These are phyloP conservation scores for Drosophila subobscura DNA, from an alignment of 1,140 invertebrate genomes.

Conservation along the genomic window DNA sequence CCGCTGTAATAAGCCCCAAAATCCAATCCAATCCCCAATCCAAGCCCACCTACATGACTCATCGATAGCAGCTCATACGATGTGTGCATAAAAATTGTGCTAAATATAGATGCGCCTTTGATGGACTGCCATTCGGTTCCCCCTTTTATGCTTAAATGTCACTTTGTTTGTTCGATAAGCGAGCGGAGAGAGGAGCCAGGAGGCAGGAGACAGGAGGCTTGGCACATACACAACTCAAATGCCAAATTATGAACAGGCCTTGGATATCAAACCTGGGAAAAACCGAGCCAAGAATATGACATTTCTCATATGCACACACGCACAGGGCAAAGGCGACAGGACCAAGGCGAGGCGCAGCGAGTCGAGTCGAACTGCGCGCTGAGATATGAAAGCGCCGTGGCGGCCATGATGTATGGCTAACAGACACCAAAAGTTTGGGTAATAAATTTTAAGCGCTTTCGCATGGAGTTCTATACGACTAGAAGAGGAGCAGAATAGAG, in stretches of 20 bases:
- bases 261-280: slow-evolving; percentile 7
- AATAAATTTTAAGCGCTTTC: slow-evolving; percentile 79
- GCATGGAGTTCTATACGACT: slow-evolving; percentile 30
- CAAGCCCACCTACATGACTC: slow-evolving; percentile 34
- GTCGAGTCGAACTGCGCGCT: slow-evolving; percentile 34
- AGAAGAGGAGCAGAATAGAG: slow-evolving; percentile 3
- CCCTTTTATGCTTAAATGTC: slow-evolving; percentile 68
- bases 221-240: slow-evolving; percentile 31
- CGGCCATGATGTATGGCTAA: slow-evolving; percentile 70
- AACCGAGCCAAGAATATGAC: slow-evolving; percentile 40
- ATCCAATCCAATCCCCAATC: slow-evolving; percentile 4
- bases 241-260: slow-evolving; percentile 55
- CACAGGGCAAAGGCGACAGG: slow-evolving; percentile 36
- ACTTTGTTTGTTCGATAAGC: slow-evolving; percentile 77
- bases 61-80: slow-evolving; percentile 40
- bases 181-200: not conserved
- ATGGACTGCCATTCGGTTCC: slow-evolving; percentile 53
- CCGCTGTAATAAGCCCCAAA: not conserved
- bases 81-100: slow-evolving; percentile 46
- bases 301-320: slow-evolving; percentile 74
- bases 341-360: slow-evolving; percentile 20
- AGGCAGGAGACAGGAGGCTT: not conserved
- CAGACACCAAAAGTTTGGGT: slow-evolving; percentile 73
- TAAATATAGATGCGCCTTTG: slow-evolving; percentile 55
- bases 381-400: slow-evolving; percentile 51